Conservation (phyloP, 2,797 vertebrate genomes). For the Megalops cyprinoides region DNA sequence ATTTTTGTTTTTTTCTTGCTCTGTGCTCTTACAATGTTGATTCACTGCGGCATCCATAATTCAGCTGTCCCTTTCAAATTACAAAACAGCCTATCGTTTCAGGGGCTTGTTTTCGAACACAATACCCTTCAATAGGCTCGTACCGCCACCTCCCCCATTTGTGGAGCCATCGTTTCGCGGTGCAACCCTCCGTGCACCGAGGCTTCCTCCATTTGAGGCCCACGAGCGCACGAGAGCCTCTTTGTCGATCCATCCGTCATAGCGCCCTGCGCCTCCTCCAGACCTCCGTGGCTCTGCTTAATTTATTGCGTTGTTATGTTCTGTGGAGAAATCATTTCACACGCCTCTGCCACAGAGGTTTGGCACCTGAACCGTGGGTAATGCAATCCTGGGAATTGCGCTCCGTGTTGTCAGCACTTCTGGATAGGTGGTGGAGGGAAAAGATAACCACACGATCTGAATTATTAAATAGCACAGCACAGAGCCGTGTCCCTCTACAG, state of each 20-base stretch:
- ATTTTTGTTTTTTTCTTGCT: no score
- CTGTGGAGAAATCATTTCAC: constrained; percentile 12
- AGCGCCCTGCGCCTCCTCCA: constrained; percentile 4
- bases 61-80: background rate
- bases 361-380: constrained; percentile 6
- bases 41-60: background rate
- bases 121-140: background rate
- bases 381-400: background rate
- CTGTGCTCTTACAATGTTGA: background rate
- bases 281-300: background rate
- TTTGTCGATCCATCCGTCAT: constrained; percentile 30
- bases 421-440: background rate
- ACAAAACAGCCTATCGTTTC: background rate
- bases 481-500: background rate
- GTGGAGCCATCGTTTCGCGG: background rate
- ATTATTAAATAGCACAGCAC: background rate
- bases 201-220: constrained; percentile 13
- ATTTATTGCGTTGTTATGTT: constrained; percentile 25
- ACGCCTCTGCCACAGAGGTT: background rate
- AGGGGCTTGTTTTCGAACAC: no score
- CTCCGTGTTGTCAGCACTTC: background rate
- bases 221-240: constrained; percentile 21
- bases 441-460: background rate
- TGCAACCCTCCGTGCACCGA: background rate
- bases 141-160: background rate